A percentile compares a stretch with the other conserved stretches of the same genome.
These are phyloP conservation scores for Venusia cambrica DNA, from an alignment of 2,888 invertebrate genomes.

Conservation along the genomic window DNA sequence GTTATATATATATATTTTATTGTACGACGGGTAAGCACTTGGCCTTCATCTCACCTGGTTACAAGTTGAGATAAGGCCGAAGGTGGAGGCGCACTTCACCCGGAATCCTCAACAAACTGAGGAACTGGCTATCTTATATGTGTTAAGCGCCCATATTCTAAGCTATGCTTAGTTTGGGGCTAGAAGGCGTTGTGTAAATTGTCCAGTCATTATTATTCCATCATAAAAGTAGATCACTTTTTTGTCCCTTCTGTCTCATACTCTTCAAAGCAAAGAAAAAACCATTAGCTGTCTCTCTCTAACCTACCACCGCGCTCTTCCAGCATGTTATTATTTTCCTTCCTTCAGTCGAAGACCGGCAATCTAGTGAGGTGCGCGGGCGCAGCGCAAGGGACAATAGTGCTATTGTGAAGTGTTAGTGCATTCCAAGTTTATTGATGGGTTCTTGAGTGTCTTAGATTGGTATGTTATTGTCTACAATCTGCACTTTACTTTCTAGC, in stretches of 20 bases:
- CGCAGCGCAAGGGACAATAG: constrained; percentile 33
- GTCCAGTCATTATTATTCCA: not conserved
- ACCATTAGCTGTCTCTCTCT: constrained; percentile 43
- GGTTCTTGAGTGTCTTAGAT: no score
- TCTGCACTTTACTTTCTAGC: no score
- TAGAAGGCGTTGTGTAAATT: no score
- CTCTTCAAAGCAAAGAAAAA: constrained; percentile 48
- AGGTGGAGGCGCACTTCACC: no score
- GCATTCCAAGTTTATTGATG: constrained; percentile 42
- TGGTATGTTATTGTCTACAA: constrained; percentile 13
- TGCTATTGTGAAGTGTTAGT: constrained; percentile 33
- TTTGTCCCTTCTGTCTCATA: constrained; percentile 19
- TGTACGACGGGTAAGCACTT: no score
- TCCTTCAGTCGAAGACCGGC: constrained; percentile 46
- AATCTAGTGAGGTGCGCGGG: constrained; percentile 32
- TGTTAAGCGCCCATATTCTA: no score
- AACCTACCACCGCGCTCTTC: constrained; percentile 42
- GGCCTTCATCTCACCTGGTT: no score
- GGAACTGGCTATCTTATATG: no score
- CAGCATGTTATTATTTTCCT: constrained; percentile 62
- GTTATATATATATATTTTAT: no score
- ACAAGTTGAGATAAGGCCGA: no score
- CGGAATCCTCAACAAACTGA: no score
- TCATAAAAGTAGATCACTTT: constrained; percentile 4
- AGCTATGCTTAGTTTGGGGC: no score